A percentile compares a stretch with the other conserved stretches of the same genome.
Conservation (phyloP, 2,797 vertebrate genomes). For the Gadopsis bispinosus region DNA sequence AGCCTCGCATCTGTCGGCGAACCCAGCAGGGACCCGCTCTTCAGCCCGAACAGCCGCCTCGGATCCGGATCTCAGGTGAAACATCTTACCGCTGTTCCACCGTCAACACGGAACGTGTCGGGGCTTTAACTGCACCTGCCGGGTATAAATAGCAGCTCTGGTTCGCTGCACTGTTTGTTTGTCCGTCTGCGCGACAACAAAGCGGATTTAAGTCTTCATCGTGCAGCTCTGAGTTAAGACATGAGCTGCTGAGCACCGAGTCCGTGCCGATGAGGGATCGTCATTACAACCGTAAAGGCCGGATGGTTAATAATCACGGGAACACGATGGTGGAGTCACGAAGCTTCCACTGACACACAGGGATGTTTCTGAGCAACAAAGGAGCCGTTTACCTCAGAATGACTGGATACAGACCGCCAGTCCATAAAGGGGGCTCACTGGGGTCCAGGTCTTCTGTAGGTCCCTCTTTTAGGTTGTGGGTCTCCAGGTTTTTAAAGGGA, state of each 20-base stretch:
- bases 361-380: constrained; percentile 10
- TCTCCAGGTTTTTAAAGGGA: background rate
- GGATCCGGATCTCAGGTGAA: constrained; percentile 37
- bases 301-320: background rate
- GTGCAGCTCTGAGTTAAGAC: background rate
- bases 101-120: background rate
- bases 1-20: background rate
- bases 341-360: background rate
- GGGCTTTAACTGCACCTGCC: background rate
- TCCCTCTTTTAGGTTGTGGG: background rate
- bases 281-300: background rate
- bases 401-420: background rate
- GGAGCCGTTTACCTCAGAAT: background rate
- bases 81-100: background rate
- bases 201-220: background rate
- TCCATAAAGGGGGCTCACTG: background rate
- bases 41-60: background rate
- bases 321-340: background rate
- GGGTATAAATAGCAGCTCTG: background rate
- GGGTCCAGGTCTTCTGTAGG: background rate
- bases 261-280: background rate
- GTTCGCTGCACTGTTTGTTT: too few species aligned
- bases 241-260: background rate
- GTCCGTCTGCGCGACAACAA: too few species aligned
- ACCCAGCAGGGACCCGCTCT: background rate